These are phyloP conservation scores for Chalcosyrphus nemorum DNA, from an alignment of 2,888 invertebrate genomes.

Conservation along the genomic window DNA sequence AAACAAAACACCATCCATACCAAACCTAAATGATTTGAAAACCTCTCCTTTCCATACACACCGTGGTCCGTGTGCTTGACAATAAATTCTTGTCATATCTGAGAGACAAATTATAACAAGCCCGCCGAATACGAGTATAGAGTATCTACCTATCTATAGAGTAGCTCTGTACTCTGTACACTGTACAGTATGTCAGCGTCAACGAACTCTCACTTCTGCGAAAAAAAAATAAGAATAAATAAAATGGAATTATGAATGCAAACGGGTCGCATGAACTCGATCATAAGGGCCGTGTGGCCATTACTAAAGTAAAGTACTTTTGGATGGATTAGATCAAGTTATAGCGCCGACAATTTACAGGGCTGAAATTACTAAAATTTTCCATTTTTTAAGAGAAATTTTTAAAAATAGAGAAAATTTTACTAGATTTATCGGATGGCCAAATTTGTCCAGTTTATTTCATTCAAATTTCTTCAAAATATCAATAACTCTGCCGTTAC, in stretches of 20 bases:
- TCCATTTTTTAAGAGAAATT: no score
- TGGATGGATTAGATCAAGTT: no score
- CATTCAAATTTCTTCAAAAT: no score
- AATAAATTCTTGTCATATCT: conserved; percentile 71
- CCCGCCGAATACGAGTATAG: conserved; percentile 14
- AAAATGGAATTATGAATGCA: not conserved
- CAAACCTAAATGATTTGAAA: not conserved
- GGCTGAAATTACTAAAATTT: no score
- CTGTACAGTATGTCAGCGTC: conserved; percentile 41
- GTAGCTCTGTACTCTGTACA: conserved; percentile 6
- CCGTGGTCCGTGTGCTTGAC: conserved; percentile 38
- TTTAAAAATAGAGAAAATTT: no score
- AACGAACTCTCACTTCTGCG: conserved; percentile 55
- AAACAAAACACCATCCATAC: not conserved
- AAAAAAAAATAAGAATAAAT: no score
- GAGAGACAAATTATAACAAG: conserved; percentile 70
- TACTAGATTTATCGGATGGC: no score
- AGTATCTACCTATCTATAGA: not conserved
- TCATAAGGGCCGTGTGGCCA: not conserved
- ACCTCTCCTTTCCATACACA: conserved; percentile 21
- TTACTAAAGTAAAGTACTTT: no score
- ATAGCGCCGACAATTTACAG: no score
- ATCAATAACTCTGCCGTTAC: no score
- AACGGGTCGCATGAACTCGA: not conserved
- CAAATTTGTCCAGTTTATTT: no score